Evolutionary conservation across 1,140 invertebrate species (phyloP).

Genomic region (Drosophila ficusphila): DNA sequence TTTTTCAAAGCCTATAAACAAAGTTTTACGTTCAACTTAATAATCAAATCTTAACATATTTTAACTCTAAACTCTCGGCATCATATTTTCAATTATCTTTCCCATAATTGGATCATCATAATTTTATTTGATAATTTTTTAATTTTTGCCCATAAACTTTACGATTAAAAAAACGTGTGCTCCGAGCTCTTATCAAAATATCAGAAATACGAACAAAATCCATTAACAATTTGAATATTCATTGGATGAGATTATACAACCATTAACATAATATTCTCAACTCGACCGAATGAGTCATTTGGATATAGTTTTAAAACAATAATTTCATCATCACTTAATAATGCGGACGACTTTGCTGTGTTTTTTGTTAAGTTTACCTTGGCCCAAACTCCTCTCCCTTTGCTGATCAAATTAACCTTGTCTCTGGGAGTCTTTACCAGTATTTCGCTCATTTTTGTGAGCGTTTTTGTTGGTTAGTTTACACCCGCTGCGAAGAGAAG

Average conservation of each 20-base stretch:
- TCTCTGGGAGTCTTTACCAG: slow-evolving; percentile 19
- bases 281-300: slow-evolving; percentile 17
- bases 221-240: slow-evolving; percentile 34
- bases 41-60: not conserved
- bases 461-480: slow-evolving; percentile 13
- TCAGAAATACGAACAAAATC: slow-evolving; percentile 4
- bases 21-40: not conserved
- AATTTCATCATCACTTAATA: slow-evolving; percentile 34
- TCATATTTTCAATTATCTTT: not conserved
- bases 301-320: slow-evolving; percentile 11
- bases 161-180: not conserved
- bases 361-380: slow-evolving; percentile 8
- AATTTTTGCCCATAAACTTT: not conserved
- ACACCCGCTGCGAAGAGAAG: slow-evolving; percentile 35
- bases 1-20: not conserved
- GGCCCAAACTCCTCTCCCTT: slow-evolving; percentile 6
- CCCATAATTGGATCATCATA: slow-evolving; percentile 31
- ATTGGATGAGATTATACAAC: not conserved
- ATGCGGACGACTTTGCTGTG: slow-evolving; percentile 37
- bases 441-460: slow-evolving; percentile 47
- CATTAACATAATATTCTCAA: slow-evolving; percentile 29
- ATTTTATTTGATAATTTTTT: not conserved
- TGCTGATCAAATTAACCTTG: slow-evolving; percentile 42
- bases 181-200: not conserved
- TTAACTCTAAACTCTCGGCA: not conserved